Conservation (phyloP, 2,888 invertebrate genomes). For the Drosophila mayaguana region DNA sequence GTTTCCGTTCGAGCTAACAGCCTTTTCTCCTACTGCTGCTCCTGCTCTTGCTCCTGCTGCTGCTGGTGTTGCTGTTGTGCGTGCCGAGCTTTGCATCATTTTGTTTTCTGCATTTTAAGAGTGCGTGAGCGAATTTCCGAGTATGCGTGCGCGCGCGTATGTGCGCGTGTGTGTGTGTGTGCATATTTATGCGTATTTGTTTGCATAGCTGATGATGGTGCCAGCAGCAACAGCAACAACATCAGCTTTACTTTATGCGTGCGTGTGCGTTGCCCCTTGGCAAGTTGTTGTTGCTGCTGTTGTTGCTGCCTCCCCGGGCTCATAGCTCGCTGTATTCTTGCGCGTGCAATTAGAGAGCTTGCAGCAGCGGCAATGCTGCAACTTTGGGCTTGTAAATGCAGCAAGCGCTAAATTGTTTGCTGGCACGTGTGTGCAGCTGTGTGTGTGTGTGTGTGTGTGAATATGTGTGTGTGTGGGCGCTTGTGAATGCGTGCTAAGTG, state of each 20-base stretch:
- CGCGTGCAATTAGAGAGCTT: conserved; percentile 73
- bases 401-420: conserved; percentile 77
- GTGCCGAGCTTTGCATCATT: conserved; percentile 46
- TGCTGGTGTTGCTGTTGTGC: conserved; percentile 44
- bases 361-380: conserved; percentile 62
- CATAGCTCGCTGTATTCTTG: conserved; percentile 46
- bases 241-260: conserved; percentile 54
- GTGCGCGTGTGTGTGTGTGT: conserved; percentile 47
- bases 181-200: conserved; percentile 82
- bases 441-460: conserved; percentile 7
- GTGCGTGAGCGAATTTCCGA: conserved; percentile 55
- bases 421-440: conserved; percentile 43
- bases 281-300: conserved; percentile 18
- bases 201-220: conserved; percentile 79
- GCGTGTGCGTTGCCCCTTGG: conserved; percentile 52
- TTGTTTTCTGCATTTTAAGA: conserved; percentile 54
- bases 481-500: conserved; percentile 65
- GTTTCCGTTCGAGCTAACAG: conserved; percentile 50
- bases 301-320: conserved; percentile 21
- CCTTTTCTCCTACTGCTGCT: conserved; percentile 24
- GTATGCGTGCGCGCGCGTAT: neutral
- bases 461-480: conserved; percentile 14
- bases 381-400: conserved; percentile 57
- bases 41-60: conserved; percentile 7
- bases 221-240: conserved; percentile 54